Evolutionary conservation across 2,113 vertebrate genomes (phyloP).

Genomic region (Grallaria varia): DNA sequence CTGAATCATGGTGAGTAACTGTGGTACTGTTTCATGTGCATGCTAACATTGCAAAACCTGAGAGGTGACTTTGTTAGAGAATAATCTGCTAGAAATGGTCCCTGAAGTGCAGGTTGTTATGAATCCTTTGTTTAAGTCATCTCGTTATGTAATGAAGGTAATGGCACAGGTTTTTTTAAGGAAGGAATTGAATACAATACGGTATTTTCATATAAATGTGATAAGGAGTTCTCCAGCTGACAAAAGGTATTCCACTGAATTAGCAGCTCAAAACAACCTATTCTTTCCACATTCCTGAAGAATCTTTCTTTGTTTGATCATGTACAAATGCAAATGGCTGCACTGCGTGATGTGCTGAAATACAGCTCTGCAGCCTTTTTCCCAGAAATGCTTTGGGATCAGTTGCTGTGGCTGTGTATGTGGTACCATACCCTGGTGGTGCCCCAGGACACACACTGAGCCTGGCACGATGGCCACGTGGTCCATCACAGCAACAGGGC

Average conservation of each 20-base stretch:
- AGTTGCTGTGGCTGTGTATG: background rate
- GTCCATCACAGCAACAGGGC: background rate
- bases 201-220: background rate
- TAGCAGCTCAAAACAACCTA: background rate
- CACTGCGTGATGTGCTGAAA: background rate
- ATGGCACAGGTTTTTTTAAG: background rate
- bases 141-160: background rate
- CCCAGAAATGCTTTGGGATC: background rate
- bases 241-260: background rate
- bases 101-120: background rate
- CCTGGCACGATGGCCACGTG: fast-evolving
- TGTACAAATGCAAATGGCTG: background rate
- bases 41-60: background rate
- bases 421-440: background rate
- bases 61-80: background rate
- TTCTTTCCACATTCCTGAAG: background rate
- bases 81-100: background rate
- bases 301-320: background rate
- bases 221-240: background rate
- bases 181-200: background rate
- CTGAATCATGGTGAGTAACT: background rate
- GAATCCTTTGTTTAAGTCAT: background rate
- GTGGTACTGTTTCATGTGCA: background rate
- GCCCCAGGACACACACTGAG: background rate
- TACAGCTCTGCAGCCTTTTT: background rate